Percentiles rank a stretch among this genome's conserved stretches.
phyloP scores from a whole-genome alignment of 2,113 vertebrate species.

The Heteronetta atricapilla region DNA sequence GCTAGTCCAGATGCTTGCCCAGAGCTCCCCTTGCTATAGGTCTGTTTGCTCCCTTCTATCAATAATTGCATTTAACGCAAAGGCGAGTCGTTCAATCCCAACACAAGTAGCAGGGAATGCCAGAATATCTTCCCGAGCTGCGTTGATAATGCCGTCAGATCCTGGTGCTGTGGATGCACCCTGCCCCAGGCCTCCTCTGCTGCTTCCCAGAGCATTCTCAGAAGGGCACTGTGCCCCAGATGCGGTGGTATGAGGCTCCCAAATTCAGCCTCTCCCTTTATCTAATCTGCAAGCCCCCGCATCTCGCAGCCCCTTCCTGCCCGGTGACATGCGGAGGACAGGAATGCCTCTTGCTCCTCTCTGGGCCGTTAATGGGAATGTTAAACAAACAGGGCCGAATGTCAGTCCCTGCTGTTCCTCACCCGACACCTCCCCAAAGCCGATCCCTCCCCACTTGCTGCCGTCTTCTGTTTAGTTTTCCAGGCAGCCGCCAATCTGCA shows the following conservation, averaged over 20 bases:
- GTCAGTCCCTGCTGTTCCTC: slow-evolving; percentile 63
- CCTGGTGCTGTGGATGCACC: neutral
- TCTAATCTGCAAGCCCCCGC: slow-evolving; percentile 47
- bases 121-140: neutral
- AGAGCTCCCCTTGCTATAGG: neutral
- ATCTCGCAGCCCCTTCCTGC: slow-evolving; percentile 54
- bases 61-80: fast-evolving
- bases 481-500: neutral
- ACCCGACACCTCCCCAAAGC: slow-evolving; percentile 54
- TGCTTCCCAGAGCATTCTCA: fast-evolving
- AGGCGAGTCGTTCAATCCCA: neutral
- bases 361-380: slow-evolving; percentile 42
- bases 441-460: slow-evolving; percentile 1
- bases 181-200: fast-evolving
- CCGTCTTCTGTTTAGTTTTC: slow-evolving; percentile 58
- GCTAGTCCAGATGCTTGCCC: neutral
- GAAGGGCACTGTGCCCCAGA: neutral
- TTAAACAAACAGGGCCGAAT: slow-evolving; percentile 58
- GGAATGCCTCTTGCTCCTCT: slow-evolving; percentile 54
- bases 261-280: slow-evolving; percentile 48
- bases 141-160: fast-evolving
- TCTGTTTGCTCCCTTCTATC: neutral
- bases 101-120: fast-evolving
- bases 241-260: neutral
- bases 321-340: slow-evolving; percentile 29